These are phyloP conservation scores for Procambarus clarkii DNA, from an alignment of 1,140 invertebrate genomes.

Conservation along the genomic window DNA sequence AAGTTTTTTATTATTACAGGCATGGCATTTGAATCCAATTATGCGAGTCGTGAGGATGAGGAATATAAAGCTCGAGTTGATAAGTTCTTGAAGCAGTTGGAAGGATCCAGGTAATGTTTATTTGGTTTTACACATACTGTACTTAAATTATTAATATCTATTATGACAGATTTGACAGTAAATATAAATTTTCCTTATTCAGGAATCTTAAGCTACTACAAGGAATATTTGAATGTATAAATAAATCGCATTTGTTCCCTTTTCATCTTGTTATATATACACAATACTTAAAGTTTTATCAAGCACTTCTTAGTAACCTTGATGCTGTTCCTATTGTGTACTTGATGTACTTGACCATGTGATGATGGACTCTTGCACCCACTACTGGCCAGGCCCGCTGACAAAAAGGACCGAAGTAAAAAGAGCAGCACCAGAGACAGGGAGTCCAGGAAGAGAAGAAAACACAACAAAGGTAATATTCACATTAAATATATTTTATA, in stretches of 20 bases:
- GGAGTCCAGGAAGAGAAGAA: conserved; percentile 40
- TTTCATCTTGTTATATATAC: no score
- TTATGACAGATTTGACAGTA: no score
- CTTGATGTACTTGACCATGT: no score
- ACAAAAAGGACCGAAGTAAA: conserved; percentile 48
- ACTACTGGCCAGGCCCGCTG: conserved; percentile 18
- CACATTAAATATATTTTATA: background rate
- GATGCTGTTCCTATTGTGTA: background rate
- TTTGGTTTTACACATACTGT: background rate
- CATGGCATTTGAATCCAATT: background rate
- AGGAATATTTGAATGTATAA: no score
- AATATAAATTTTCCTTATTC: no score
- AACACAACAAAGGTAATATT: conserved; percentile 33
- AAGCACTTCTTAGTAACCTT: no score
- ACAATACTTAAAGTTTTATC: no score
- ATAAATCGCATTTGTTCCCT: no score
- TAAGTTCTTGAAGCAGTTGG: conserved; percentile 45
- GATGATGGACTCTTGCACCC: background rate
- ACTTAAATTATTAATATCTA: background rate
- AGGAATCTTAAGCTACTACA: no score
- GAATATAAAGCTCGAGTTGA: conserved; percentile 56
- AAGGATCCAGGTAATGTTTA: conserved; percentile 34
- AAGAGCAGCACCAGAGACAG: conserved; percentile 23
- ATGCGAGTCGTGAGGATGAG: conserved; percentile 47
- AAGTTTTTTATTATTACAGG: background rate